These are phyloP conservation scores for Allophyes oxyacanthae DNA, from an alignment of 2,888 invertebrate genomes.

Conservation along the genomic window DNA sequence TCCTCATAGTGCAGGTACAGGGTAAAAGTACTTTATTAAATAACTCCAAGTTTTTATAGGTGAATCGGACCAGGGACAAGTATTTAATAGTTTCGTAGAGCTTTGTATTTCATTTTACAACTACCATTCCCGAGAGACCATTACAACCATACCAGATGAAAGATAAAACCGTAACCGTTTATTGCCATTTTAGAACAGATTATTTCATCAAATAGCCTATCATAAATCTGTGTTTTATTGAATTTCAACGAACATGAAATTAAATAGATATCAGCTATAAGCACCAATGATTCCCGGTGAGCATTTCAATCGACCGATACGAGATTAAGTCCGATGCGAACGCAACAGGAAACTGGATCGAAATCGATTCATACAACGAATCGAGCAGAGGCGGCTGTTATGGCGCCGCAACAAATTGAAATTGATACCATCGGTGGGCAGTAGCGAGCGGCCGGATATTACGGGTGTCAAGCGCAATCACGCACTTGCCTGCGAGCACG, in stretches of 20 bases:
- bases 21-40: conserved; percentile 20
- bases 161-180: conserved; percentile 53
- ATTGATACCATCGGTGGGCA: conserved; percentile 88
- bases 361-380: conserved; percentile 85
- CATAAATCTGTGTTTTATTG: conserved; percentile 66
- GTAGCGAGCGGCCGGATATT: conserved; percentile 84
- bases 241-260: conserved; percentile 69
- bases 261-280: conserved; percentile 72
- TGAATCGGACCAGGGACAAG: conserved; percentile 12
- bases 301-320: conserved; percentile 78
- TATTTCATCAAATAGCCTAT: conserved; percentile 52
- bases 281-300: conserved; percentile 69
- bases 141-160: conserved; percentile 37
- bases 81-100: conserved; percentile 50
- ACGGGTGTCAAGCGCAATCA: conserved; percentile 87
- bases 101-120: conserved; percentile 44
- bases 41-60: conserved; percentile 34
- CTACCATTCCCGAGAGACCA: conserved; percentile 36
- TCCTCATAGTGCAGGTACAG: conserved; percentile 16
- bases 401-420: conserved; percentile 87
- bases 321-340: conserved; percentile 83
- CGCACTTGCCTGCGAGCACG: conserved; percentile 73
- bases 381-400: conserved; percentile 82
- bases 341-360: conserved; percentile 86
- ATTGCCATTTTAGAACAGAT: conserved; percentile 56